Base-by-base conservation (phyloP, 1,140 invertebrate genomes). In the Polyergus mexicanus region DNA sequence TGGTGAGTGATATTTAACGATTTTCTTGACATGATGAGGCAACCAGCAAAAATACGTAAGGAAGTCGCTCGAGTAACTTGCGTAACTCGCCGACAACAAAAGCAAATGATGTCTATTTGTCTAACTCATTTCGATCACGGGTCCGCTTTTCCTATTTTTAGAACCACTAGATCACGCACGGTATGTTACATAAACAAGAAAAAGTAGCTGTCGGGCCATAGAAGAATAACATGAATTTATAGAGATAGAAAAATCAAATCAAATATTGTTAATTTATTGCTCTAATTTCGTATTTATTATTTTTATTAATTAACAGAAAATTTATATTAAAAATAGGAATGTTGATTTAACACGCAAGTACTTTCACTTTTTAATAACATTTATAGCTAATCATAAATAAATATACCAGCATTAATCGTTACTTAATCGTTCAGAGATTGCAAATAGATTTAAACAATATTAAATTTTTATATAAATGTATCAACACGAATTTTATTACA, bases 1-100 rank as follows among this genome's bases (percentile, higher is more conserved):
- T 91, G 89, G 89, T 91, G 38, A 91, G 89, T 91, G 11, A 19
- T 19, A 32, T 19, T 58, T 56, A 16, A 69, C 38, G 32, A 78
- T 81, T 44, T 28, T 32, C 38, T 35, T 81, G 32, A 25, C 47
- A 32, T 58, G 35, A 56, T 28, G 25, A 35, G 11, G 38, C 28
- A 16, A 47, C 25, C 19, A 22, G 54, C 2, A 22, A 60, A 63
- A 74, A 44, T 47, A 60, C 16, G n/a, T 22, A 28, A 16, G 19
- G 22, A 47, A 60, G 16, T 60, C 68, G 8, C 32, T 38, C 54
- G 66, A 44, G 7, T 2, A 32, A 7, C 19, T 81, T 74, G 38
- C 25, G 68, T 83, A 60, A 47, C 41, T 35, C 25, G 16, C 3
- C 19, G 32, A n/a, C 51, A 11, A 4, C 54, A 16, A 38, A 83